Conservation (phyloP, 2,888 invertebrate species). For the Cynaeus angustus region DNA sequence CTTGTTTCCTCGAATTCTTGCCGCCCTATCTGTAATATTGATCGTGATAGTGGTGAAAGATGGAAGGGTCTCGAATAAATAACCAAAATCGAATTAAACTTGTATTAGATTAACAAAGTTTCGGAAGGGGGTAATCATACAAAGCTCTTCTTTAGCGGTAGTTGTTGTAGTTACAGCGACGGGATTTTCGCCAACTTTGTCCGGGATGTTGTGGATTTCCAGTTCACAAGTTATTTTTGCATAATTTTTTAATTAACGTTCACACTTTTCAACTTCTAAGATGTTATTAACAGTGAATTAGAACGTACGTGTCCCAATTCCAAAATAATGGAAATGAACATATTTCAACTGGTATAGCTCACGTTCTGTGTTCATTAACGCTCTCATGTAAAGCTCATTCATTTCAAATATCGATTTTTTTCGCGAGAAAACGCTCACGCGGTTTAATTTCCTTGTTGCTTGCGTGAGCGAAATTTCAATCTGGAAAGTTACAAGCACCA, state of each 20-base stretch:
- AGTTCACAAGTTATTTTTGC: conserved; percentile 24
- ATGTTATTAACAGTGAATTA: conserved; percentile 32
- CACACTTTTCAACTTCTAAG: conserved; percentile 19
- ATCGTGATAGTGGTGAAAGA: conserved; percentile 53
- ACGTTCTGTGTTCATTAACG: conserved; percentile 37
- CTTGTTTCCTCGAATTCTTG: conserved; percentile 52
- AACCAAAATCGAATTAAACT: conserved; percentile 57
- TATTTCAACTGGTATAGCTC: conserved; percentile 20
- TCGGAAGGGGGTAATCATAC: conserved; percentile 46
- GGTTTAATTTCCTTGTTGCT: conserved; percentile 34
- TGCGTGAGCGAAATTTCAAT: conserved; percentile 37
- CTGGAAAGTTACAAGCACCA: conserved; percentile 8
- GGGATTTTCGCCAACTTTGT: conserved; percentile 28
- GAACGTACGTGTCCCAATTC: conserved; percentile 19
- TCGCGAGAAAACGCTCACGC: conserved; percentile 11
- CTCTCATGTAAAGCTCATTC: conserved; percentile 24
- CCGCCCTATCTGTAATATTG: conserved; percentile 46
- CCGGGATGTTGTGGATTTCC: conserved; percentile 21
- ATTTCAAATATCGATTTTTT: conserved; percentile 37
- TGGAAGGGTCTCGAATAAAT: conserved; percentile 54
- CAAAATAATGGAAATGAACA: conserved; percentile 19
- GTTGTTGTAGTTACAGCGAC: conserved; percentile 14
- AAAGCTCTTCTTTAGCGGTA: conserved; percentile 38
- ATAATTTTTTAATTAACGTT: conserved; percentile 41
- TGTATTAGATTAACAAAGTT: conserved; percentile 57